These are phyloP conservation scores for Herpailurus yagouaroundi DNA, from an alignment of 2,113 vertebrate genomes.

Conservation along the genomic window DNA sequence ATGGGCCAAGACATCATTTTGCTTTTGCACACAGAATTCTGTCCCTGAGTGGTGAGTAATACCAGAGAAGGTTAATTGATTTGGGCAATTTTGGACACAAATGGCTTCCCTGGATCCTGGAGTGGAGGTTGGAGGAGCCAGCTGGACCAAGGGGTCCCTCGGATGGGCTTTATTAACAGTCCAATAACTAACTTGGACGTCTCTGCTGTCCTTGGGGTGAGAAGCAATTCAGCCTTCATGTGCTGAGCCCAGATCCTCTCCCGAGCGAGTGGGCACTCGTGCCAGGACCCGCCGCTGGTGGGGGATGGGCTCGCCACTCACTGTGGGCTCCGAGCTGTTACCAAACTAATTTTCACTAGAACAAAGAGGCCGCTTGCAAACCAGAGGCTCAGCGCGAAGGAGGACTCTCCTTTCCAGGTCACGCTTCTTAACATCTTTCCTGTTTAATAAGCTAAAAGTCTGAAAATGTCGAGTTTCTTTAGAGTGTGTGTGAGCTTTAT, in stretches of 20 bases:
- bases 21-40: slow-evolving; percentile 54
- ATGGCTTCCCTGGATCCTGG: background rate
- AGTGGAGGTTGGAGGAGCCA: slow-evolving; percentile 11
- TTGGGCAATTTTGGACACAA: slow-evolving; percentile 58
- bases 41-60: slow-evolving; percentile 39
- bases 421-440: slow-evolving; percentile 65
- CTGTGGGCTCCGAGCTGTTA: slow-evolving; percentile 52
- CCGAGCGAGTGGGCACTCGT: background rate
- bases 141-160: background rate
- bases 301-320: background rate
- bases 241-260: slow-evolving; percentile 44
- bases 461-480: slow-evolving; percentile 54
- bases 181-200: slow-evolving; percentile 29
- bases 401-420: slow-evolving; percentile 66
- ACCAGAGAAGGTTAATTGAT: slow-evolving; percentile 76
- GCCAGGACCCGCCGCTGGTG: slow-evolving; percentile 17
- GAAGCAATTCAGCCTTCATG: background rate
- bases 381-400: slow-evolving; percentile 3
- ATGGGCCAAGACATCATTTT: slow-evolving; percentile 54
- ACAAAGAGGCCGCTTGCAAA: slow-evolving; percentile 78
- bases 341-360: slow-evolving; percentile 73
- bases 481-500: background rate
- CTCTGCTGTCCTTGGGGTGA: background rate
- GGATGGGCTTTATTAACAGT: slow-evolving; percentile 22
- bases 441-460: slow-evolving; percentile 67